Percentiles rank a stretch among this genome's conserved stretches.
These are phyloP conservation scores for Lytechinus pictus DNA, from an alignment of 35 echinoderm and acorn worm genomes.

Conservation along the genomic window DNA sequence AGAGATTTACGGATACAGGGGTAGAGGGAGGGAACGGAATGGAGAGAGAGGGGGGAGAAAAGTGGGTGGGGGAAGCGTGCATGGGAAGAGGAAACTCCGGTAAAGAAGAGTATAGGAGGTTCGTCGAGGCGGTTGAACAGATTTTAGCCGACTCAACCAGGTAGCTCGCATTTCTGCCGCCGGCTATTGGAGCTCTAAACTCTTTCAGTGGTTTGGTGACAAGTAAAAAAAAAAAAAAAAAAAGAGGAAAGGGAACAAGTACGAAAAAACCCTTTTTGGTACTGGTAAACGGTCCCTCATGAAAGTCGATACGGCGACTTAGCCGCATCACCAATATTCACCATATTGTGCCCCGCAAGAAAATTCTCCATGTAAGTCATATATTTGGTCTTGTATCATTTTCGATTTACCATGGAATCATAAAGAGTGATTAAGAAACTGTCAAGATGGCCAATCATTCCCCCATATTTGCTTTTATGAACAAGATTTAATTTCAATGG, in stretches of 20 bases:
- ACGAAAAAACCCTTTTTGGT: not conserved
- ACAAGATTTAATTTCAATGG: slow-evolving; percentile 13
- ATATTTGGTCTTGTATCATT: slow-evolving; percentile 27
- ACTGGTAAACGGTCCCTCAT: slow-evolving; percentile 14
- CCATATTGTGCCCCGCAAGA: slow-evolving; percentile 40
- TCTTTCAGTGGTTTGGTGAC: not conserved
- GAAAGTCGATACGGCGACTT: slow-evolving; percentile 40
- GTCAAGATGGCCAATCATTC: slow-evolving; percentile 26
- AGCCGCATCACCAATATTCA: not conserved
- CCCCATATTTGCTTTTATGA: not conserved
- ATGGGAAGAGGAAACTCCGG: not conserved
- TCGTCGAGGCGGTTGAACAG: not conserved
- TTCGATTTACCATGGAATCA: not conserved
- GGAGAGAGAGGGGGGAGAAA: not conserved
- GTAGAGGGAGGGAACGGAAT: not conserved
- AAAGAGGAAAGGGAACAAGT: not conserved
- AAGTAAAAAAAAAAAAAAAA: not conserved
- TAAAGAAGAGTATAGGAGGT: not conserved
- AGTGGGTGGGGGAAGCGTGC: not conserved
- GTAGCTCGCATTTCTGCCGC: slow-evolving; percentile 44
- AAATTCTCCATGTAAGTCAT: not conserved
- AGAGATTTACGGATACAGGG: not conserved
- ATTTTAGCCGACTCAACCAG: slow-evolving; percentile 4
- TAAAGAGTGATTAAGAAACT: slow-evolving; percentile 37
- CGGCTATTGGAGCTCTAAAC: slow-evolving; percentile 31